Evolutionary conservation across 1,140 invertebrate species (phyloP).

Genomic region (Atta texana): DNA sequence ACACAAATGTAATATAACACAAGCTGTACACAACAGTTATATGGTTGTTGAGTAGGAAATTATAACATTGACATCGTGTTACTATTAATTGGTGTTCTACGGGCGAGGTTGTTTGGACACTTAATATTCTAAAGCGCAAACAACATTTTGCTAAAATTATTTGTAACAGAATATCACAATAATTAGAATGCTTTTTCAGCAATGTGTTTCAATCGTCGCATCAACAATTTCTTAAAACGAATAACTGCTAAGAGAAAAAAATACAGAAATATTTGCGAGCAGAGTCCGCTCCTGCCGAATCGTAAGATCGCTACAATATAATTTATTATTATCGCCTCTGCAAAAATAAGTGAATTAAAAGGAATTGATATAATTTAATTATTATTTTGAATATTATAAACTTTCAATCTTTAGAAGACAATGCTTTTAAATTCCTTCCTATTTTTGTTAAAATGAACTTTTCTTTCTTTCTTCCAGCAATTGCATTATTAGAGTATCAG

Average conservation of each 20-base stretch:
- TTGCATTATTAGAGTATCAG: neutral
- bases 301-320: conserved; percentile 62
- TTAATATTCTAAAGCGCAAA: neutral
- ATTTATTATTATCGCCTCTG: conserved; percentile 42
- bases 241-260: conserved; percentile 71
- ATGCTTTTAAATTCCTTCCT: neutral
- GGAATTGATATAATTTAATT: conserved; percentile 40
- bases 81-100: no score
- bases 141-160: neutral
- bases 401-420: neutral
- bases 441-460: neutral
- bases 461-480: neutral
- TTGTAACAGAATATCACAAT: neutral
- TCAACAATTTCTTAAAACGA: conserved; percentile 78
- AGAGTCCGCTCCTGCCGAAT: conserved; percentile 79
- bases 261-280: conserved; percentile 81
- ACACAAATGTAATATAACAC: no score
- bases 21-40: no score
- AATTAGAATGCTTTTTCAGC: conserved; percentile 76
- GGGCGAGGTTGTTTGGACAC: no score
- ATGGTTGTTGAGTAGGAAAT: no score
- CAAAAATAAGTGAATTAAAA: conserved; percentile 58
- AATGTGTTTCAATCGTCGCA: conserved; percentile 84
- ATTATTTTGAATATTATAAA: conserved; percentile 34
- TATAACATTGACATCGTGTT: no score